phyloP scores from a whole-genome alignment of 2,113 vertebrate genomes.

The Patagioenas fasciata region DNA sequence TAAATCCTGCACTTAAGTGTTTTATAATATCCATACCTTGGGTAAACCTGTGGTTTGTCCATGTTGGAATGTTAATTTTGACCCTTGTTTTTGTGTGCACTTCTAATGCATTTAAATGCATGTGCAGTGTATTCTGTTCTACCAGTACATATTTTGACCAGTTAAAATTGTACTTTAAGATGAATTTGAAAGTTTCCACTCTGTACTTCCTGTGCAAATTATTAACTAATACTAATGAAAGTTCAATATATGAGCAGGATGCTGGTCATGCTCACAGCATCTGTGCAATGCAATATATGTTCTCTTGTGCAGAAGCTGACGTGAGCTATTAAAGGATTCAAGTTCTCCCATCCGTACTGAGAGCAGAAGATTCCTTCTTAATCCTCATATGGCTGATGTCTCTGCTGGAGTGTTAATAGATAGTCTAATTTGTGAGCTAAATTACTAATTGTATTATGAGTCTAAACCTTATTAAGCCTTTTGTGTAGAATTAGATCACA shows the following conservation, averaged over 20 bases:
- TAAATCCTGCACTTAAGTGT: not conserved
- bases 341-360: not conserved
- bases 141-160: not conserved
- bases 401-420: constrained; percentile 75
- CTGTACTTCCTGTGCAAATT: not conserved
- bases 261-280: not conserved
- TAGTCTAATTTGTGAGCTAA: constrained; percentile 82
- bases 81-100: not conserved
- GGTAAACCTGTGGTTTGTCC: not conserved
- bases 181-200: not conserved
- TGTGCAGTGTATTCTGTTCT: not conserved
- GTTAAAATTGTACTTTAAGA: not conserved
- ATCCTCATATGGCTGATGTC: constrained; percentile 55
- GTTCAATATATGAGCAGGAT: not conserved
- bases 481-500: constrained; percentile 76
- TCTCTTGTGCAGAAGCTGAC: not conserved
- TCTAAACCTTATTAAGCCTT: constrained; percentile 79
- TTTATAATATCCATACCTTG: not conserved
- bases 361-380: constrained; percentile 44
- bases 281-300: not conserved
- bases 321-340: not conserved
- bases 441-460: constrained; percentile 81
- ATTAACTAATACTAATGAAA: not conserved
- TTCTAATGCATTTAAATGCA: not conserved
- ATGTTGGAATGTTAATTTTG: not conserved